phyloP scores from a whole-genome alignment of 2,797 vertebrate species.

The Dendrocincla tyrannina region DNA sequence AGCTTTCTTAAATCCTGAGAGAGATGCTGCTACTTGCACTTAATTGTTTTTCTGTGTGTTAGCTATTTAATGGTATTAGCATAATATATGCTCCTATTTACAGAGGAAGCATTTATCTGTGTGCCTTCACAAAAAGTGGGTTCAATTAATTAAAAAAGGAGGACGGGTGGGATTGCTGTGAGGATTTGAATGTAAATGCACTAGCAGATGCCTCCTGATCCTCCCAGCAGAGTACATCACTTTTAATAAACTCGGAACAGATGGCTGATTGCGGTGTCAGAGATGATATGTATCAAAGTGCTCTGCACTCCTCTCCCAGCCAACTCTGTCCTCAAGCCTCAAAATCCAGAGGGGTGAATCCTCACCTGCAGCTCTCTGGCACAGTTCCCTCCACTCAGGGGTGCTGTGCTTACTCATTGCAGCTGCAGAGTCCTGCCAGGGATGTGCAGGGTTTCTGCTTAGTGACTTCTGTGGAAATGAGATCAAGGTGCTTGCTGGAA shows the following conservation, averaged over 20 bases:
- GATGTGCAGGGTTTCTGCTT: neutral
- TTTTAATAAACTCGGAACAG: constrained; percentile 69
- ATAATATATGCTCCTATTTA: neutral
- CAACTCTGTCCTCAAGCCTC: neutral
- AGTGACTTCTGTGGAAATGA: neutral
- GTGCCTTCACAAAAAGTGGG: constrained; percentile 25
- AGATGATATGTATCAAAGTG: constrained; percentile 20
- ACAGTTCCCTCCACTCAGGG: neutral
- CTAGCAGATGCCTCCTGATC: constrained; percentile 65
- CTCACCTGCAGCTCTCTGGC: neutral
- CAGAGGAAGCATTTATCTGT: constrained; percentile 6
- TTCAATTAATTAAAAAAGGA: constrained; percentile 61
- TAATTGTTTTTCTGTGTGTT: constrained; percentile 36
- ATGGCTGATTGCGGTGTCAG: constrained; percentile 33
- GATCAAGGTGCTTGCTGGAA: neutral
- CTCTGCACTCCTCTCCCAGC: neutral
- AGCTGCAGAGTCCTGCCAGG: neutral
- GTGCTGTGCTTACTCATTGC: neutral
- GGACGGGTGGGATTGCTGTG: constrained; percentile 17
- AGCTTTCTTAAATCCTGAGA: constrained; percentile 53
- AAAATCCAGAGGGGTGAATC: neutral
- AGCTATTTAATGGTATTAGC: constrained; percentile 33
- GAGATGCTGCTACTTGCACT: constrained; percentile 27
- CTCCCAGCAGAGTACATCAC: constrained; percentile 62
- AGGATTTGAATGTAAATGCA: constrained; percentile 64